Base-by-base conservation (phyloP, 2,888 invertebrate species). In the Polymixis lichenea region DNA sequence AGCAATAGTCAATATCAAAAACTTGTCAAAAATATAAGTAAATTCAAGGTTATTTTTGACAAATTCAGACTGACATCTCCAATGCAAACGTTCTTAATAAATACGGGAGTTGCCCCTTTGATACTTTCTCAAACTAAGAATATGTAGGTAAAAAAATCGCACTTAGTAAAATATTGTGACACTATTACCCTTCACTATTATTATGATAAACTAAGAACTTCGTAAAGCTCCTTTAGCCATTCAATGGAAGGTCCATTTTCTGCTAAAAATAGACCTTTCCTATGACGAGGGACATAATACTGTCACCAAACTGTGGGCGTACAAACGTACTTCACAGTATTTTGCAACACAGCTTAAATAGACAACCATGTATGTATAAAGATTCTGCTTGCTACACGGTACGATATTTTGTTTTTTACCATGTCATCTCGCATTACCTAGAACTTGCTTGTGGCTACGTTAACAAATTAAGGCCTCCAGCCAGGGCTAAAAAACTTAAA, bases 231-330 rank as follows among this genome's bases (percentile, higher is more conserved):
- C 32, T 77, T 55, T 25, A 9, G 28, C 5, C 28, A 51, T 80
- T 77, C 28, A 73, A 17, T n/a, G 7, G 38, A 43, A 2, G 38
- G 46, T 55, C n/a, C 49, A 62, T 72, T 80, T 72, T 56, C 22
- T 17, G 7, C 72, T 51, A 72, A 55, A 71, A 62, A 77, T 77
- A 77, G 77, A 1, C 38, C n/a, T 15, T 80, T 11, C 6, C 25
- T 49, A 43, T 80, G 80, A 77, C 73, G 77, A 80, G 73, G 77
- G 80, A 22, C 28, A 77, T n/a, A 80, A 72, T 62, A 55, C 55
- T 80, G 77, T 73, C 80, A 64, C 1, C 55, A 5, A 32, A 60
- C 58, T 60, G 43, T 46, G 22, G 25, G 51, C 25, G 25, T 43
- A 46, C 43, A 51, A 68, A 51, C 58, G 19, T 22, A 43, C 38